These are phyloP conservation scores for Platanista minor DNA, from an alignment of 2,113 vertebrate species.

Conservation along the genomic window DNA sequence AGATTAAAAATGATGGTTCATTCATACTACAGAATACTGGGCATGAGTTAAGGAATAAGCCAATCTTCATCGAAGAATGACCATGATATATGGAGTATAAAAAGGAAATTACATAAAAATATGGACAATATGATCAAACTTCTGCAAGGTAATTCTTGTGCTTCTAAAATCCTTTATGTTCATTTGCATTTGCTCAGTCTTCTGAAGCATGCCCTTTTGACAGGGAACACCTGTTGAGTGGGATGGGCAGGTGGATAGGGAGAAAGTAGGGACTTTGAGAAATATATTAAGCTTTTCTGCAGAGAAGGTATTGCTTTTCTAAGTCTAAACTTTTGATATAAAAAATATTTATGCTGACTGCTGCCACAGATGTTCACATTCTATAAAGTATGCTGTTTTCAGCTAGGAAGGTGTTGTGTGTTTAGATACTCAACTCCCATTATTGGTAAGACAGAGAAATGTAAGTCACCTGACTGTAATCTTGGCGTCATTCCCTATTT, in stretches of 20 bases:
- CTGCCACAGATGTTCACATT: neutral
- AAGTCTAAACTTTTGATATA: neutral
- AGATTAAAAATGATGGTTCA: neutral
- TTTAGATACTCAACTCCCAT: neutral
- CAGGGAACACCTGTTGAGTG: neutral
- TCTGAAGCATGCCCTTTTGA: neutral
- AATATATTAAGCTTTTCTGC: neutral
- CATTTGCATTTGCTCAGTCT: neutral
- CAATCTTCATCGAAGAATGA: neutral
- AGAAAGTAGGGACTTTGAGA: neutral
- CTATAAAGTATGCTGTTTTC: neutral
- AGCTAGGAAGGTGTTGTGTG: neutral
- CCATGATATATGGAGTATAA: neutral
- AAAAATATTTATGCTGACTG: neutral
- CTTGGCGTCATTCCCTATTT: neutral
- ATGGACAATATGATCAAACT: neutral
- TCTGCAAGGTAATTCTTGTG: neutral
- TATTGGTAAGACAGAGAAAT: neutral
- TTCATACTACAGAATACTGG: neutral
- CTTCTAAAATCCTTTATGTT: neutral
- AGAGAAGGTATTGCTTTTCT: neutral
- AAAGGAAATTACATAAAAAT: neutral
- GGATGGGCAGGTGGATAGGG: neutral
- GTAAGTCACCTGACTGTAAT: neutral
- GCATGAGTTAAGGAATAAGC: neutral